These are phyloP conservation scores for Choloepus hoffmanni DNA, from an alignment of 2,113 vertebrate genomes.

Conservation along the genomic window DNA sequence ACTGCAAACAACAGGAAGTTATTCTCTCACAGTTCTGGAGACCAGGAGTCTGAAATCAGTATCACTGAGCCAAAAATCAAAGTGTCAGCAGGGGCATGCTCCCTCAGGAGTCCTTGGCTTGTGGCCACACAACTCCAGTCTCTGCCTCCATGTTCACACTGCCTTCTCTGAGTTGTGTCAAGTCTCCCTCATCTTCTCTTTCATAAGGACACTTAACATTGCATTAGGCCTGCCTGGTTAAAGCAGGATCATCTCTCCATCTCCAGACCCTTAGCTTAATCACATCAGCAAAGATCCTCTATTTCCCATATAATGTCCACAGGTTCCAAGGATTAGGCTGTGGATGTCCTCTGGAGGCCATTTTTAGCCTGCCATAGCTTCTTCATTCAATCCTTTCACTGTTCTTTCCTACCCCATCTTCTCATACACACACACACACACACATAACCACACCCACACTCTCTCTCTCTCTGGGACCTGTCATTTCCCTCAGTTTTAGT, in stretches of 20 bases:
- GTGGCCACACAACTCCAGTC: background rate
- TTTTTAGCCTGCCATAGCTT: background rate
- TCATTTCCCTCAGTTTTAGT: background rate
- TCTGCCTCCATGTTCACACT: background rate
- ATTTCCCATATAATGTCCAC: background rate
- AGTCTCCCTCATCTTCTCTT: background rate
- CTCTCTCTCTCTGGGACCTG: background rate
- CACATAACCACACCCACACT: background rate
- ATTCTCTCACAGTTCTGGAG: background rate
- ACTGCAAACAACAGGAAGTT: conserved; percentile 26
- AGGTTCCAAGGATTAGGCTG: background rate
- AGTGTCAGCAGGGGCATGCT: background rate
- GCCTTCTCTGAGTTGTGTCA: background rate
- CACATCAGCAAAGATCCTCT: background rate
- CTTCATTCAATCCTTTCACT: background rate
- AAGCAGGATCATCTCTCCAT: background rate
- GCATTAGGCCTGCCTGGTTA: background rate
- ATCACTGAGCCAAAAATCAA: background rate
- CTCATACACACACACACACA: background rate
- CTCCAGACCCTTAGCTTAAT: background rate
- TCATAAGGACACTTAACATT: background rate
- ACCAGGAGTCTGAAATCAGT: background rate
- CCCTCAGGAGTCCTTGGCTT: background rate
- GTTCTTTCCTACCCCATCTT: background rate
- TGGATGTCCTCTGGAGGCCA: background rate